A percentile compares a stretch with the other conserved stretches of the same genome.
These are phyloP conservation scores for Emydoidea blandingii DNA, from an alignment of 2,797 vertebrate genomes.

Conservation along the genomic window DNA sequence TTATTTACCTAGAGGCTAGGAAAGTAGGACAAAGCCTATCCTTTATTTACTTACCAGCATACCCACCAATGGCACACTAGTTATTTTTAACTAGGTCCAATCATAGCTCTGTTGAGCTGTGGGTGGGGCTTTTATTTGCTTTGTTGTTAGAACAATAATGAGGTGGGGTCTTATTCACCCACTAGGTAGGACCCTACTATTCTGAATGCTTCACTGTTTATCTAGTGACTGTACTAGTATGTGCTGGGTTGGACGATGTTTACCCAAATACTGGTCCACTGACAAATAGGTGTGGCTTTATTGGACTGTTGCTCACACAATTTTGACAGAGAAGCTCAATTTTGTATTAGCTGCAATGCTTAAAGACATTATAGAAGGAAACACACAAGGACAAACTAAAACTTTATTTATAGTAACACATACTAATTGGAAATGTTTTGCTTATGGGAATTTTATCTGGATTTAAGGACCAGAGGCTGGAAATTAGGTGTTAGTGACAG, in stretches of 20 bases:
- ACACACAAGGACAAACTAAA: constrained; percentile 26
- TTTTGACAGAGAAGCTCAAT: constrained; percentile 70
- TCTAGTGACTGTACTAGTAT: constrained; percentile 67
- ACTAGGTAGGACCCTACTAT: constrained; percentile 64
- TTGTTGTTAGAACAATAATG: constrained; percentile 69
- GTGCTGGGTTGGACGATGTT: constrained; percentile 71
- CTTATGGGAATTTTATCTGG: constrained; percentile 67
- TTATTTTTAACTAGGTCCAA: constrained; percentile 64
- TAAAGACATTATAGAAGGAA: constrained; percentile 52
- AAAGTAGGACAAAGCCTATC: constrained; percentile 59
- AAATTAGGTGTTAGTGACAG: constrained; percentile 73
- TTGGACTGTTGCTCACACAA: constrained; percentile 69
- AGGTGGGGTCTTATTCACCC: constrained; percentile 68
- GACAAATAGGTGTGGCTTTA: constrained; percentile 78
- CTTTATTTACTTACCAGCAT: constrained; percentile 72
- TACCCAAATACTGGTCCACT: constrained; percentile 75
- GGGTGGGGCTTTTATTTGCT: constrained; percentile 72
- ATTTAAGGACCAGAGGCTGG: constrained; percentile 66
- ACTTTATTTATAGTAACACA: constrained; percentile 45
- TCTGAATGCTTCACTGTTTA: constrained; percentile 76
- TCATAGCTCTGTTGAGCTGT: constrained; percentile 54
- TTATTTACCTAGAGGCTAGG: constrained; percentile 65
- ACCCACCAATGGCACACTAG: constrained; percentile 45
- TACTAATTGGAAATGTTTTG: constrained; percentile 66
- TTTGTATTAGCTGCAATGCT: constrained; percentile 49